Evolutionary conservation across 2,113 vertebrate species (phyloP).

Genomic region (Salminus brasiliensis): DNA sequence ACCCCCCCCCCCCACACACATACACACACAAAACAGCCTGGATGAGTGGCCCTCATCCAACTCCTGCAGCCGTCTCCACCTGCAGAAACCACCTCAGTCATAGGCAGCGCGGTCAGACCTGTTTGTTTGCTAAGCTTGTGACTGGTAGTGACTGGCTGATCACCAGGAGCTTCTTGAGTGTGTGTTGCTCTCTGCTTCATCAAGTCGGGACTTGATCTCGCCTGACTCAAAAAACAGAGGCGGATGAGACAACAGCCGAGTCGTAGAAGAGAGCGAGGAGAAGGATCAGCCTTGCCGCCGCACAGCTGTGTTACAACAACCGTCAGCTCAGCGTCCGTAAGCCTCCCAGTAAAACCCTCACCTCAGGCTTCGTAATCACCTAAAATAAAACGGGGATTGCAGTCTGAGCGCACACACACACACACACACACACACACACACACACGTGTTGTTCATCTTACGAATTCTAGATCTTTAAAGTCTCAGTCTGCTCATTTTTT

Average conservation of each 20-base stretch:
- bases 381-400: slow-evolving; percentile 54
- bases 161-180: slow-evolving; percentile 20
- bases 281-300: slow-evolving; percentile 15
- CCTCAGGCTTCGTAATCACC: slow-evolving; percentile 67
- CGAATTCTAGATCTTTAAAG: too few species aligned
- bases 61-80: too few species aligned
- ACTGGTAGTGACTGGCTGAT: slow-evolving; percentile 3
- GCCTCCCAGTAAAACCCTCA: slow-evolving; percentile 55
- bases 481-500: too few species aligned
- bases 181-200: slow-evolving; percentile 21
- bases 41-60: too few species aligned
- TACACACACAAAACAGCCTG: too few species aligned
- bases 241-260: slow-evolving; percentile 1
- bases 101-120: background rate
- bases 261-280: slow-evolving; percentile 36
- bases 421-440: background rate
- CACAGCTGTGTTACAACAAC: too few species aligned
- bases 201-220: slow-evolving; percentile 58
- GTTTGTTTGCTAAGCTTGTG: background rate
- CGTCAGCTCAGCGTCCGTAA: too few species aligned
- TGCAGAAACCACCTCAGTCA: too few species aligned
- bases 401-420: slow-evolving; percentile 46
- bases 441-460: too few species aligned
- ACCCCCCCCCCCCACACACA: too few species aligned
- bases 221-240: slow-evolving; percentile 41